These are phyloP conservation scores for Solenodon paradoxus DNA, from an alignment of 2,113 vertebrate genomes.

Conservation along the genomic window DNA sequence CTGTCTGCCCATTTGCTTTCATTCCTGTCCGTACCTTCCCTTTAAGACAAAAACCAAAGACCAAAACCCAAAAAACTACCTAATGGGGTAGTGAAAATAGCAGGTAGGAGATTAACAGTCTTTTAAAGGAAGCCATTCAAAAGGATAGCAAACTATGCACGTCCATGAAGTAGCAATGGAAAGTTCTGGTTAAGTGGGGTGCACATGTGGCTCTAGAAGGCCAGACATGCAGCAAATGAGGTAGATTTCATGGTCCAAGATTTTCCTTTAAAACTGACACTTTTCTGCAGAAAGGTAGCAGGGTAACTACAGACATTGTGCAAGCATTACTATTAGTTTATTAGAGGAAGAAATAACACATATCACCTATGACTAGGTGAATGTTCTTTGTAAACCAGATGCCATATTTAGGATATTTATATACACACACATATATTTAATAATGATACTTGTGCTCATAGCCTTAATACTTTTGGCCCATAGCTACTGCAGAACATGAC, in stretches of 20 bases:
- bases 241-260: neutral
- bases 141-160: neutral
- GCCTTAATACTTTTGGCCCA: neutral
- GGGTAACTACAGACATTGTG: neutral
- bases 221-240: neutral
- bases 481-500: neutral
- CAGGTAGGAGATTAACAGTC: neutral
- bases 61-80: neutral
- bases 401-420: neutral
- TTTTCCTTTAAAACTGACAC: neutral
- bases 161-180: neutral
- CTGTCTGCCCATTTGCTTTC: too few relatives aligned
- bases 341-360: neutral
- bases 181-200: neutral
- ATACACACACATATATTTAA: neutral
- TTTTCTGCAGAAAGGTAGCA: neutral
- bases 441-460: neutral
- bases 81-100: neutral
- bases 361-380: neutral
- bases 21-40: too few relatives aligned
- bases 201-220: neutral
- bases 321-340: neutral
- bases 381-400: neutral
- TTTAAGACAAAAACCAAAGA: too few relatives aligned
- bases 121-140: neutral